Evolutionary conservation across 1,140 invertebrate species (phyloP), one percentile per base, ranked within the genome.

Genomic region (Sitobion miscanthi): DNA sequence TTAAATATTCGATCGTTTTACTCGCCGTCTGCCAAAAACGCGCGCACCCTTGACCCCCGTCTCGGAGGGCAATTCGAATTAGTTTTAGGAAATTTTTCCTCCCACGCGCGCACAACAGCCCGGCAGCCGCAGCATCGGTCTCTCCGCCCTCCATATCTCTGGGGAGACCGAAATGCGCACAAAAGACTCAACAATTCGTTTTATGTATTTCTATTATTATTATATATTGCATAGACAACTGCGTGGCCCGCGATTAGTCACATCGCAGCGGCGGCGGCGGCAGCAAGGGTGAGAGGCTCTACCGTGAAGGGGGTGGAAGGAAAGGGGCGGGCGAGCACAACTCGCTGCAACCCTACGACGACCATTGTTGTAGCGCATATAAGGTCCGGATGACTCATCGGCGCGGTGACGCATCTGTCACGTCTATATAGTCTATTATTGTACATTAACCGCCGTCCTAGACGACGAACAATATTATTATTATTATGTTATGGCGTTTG

Each of bases 281-380:
- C 62, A 20, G 30, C 4, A 17, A 30, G 62, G 62, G 62, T 17
- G 30, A 77, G 30, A 77, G 30, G 4, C 14, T 77, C 45, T 25
- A 20, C 2, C 20, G 87, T 49, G 11, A 23, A n/a, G 47, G 47
- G n/a, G 47, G 86, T 17, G 1, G 30, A 20, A n/a, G n/a, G n/a
- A 21, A n/a, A 52, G 30, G 87, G 87, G 6, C n/a, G 87, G 45
- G 85, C 20, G 57, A 85, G 38, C 38, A 49, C 30, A 11, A 89
- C 52, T 89, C 87, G 0, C 30, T 77, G 30, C 62, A 57, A 89
- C 87, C 87, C 87, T 8, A 54, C 87, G 87, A 14, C 87, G 87
- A 57, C 87, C 35, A 89, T 89, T 89, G 87, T 89, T 89, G 52
- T 89, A 89, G 35, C 87, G 21, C 87, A 77, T 77, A 77, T 77